Conservation (phyloP, 2,888 invertebrate species). For the Rotaria macrura region DNA sequence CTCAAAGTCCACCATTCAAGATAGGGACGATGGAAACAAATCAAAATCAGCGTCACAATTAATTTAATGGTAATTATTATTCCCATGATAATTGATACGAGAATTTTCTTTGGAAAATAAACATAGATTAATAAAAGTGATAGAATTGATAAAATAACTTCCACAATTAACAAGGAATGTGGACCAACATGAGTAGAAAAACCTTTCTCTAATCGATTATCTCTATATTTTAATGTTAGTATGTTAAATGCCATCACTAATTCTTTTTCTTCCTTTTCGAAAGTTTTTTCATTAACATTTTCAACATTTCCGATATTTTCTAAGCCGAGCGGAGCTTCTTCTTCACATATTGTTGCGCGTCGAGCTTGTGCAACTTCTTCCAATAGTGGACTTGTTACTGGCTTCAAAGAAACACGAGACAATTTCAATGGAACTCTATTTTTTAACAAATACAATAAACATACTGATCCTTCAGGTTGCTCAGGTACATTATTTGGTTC, state of each 20-base stretch:
- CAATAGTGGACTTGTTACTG: slow-evolving; percentile 9
- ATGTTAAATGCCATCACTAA: neutral
- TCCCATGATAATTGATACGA: neutral
- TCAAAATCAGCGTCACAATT: neutral
- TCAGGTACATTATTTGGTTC: neutral
- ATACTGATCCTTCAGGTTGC: neutral
- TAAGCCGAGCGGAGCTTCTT: neutral
- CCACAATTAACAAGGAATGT: neutral
- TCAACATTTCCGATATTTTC: neutral
- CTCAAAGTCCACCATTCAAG: neutral
- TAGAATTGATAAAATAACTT: neutral
- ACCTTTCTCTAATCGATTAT: neutral
- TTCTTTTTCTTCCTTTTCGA: slow-evolving; percentile 13
- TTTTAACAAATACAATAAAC: neutral
- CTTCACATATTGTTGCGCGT: neutral
- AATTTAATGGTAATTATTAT: neutral
- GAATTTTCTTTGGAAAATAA: neutral
- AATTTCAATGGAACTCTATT: too few species aligned
- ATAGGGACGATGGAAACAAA: neutral
- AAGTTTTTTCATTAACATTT: neutral
- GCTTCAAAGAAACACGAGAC: too few species aligned
- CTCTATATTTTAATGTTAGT: neutral
- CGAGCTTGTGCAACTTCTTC: neutral
- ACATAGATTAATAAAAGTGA: neutral
- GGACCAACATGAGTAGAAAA: neutral